Conservation (phyloP, 1,140 invertebrate species). For the Probaryconus sp. region DNA sequence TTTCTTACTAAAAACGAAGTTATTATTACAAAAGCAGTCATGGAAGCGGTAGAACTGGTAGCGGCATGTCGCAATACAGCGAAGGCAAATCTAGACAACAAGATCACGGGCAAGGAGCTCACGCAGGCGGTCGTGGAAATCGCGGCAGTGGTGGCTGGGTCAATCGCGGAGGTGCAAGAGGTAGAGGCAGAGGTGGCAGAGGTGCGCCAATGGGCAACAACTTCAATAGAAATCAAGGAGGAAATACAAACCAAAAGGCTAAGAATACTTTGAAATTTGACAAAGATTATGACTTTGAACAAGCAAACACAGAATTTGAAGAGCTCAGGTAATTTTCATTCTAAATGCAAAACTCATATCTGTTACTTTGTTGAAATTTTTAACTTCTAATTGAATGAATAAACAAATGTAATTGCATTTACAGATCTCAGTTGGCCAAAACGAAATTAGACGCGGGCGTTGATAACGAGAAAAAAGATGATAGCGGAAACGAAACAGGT, state of each 20-base stretch:
- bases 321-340: constrained; percentile 93
- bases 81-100: constrained; percentile 69
- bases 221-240: constrained; percentile 69
- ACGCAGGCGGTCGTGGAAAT: constrained; percentile 44
- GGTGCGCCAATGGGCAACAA: constrained; percentile 38
- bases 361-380: background rate
- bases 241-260: constrained; percentile 70
- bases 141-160: constrained; percentile 77
- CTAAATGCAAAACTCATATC: too few relatives aligned
- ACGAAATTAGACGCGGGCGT: constrained; percentile 86
- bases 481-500: constrained; percentile 90
- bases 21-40: constrained; percentile 59
- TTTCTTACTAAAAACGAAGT: constrained; percentile 27
- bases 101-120: constrained; percentile 60
- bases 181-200: constrained; percentile 59
- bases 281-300: constrained; percentile 98
- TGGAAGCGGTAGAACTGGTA: constrained; percentile 67
- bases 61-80: constrained; percentile 73
- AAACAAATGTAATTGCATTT: constrained; percentile 19
- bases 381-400: too few relatives aligned
- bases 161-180: constrained; percentile 73
- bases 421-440: constrained; percentile 86
- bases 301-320: constrained; percentile 97
- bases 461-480: constrained; percentile 88
- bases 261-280: constrained; percentile 94